Evolutionary conservation across 2,797 vertebrate species (phyloP), one percentile per base, ranked within the genome.

Genomic region (Leptodactylus fallax): DNA sequence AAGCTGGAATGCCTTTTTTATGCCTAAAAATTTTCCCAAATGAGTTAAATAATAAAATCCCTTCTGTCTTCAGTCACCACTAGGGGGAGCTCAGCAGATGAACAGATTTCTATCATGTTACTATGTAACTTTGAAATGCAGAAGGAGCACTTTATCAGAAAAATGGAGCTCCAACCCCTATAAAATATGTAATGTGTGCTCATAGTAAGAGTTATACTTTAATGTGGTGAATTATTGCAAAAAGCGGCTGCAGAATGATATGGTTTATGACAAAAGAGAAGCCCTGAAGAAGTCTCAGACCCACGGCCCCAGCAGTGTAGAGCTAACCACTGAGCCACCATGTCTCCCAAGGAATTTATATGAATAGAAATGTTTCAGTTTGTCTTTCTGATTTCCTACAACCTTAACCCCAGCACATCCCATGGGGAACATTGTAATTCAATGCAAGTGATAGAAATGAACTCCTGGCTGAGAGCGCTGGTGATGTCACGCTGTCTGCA

Each of bases 401-500:
- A 65, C 72, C 72, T 79, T 71, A 79, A 83, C 81, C 81, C 63
- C 49, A 47, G 61, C 60, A 47, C 65, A 78, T 69, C 86, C 82
- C 74, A 45, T 13, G 65, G 87, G 81, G 78, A 53, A 27, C 82
- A 85, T 85, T 85, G 76, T 88, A 85, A 85, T 88, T 85, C 87
- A 85, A 79, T 85, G 65, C 58, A n/a, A 88, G 87, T 61, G 82
- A 80, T 74, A 77, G 55, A 77, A 76, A 61, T 83, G 76, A 88
- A 72, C 61, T 72, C 27, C 53, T 58, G 65, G 55, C 82, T 65
- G 49, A 23, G 55, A 83, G 47, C 27, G 53, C 69, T 49, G 81
- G 81, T 84, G 87, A 88, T 80, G 87, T 88, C 74, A 85, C 74
- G 17, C 82, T 49, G 76, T 87, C 87, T 87, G 86, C 79, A 45